Percentiles rank a stretch among this genome's conserved stretches.
Evolutionary conservation across 2,888 invertebrate genomes (phyloP).

Genomic region (Candidula unifasciata): DNA sequence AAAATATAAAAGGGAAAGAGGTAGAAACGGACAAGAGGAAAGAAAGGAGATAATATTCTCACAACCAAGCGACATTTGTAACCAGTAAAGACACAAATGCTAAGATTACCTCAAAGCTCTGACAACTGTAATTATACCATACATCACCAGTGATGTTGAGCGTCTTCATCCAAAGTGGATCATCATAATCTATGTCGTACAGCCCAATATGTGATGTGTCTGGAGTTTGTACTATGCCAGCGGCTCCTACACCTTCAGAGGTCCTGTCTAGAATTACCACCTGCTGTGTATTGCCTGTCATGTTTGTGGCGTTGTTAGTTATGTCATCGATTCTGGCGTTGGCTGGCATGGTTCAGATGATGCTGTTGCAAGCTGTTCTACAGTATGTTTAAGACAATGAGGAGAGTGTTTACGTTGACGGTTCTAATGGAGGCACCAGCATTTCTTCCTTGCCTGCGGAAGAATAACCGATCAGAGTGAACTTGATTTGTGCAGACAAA

Average conservation of each 20-base stretch:
- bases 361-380: too few relatives aligned
- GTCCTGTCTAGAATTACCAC: not conserved
- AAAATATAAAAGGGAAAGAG: too few relatives aligned
- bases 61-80: too few relatives aligned
- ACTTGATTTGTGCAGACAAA: too few relatives aligned
- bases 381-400: too few relatives aligned
- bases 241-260: not conserved
- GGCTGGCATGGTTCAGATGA: not conserved
- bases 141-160: slow-evolving; percentile 22
- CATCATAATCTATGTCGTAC: slow-evolving; percentile 11
- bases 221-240: not conserved
- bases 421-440: too few relatives aligned
- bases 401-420: too few relatives aligned
- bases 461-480: too few relatives aligned
- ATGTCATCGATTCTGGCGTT: not conserved
- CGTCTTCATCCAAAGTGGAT: not conserved
- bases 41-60: too few relatives aligned
- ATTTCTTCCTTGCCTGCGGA: too few relatives aligned
- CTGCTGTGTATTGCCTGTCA: not conserved
- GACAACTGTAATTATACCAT: slow-evolving; percentile 34
- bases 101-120: slow-evolving; percentile 9
- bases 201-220: not conserved
- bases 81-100: too few relatives aligned
- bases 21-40: too few relatives aligned
- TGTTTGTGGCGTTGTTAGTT: not conserved